Conservation (phyloP, 2,113 vertebrate genomes). For the Passer domesticus region DNA sequence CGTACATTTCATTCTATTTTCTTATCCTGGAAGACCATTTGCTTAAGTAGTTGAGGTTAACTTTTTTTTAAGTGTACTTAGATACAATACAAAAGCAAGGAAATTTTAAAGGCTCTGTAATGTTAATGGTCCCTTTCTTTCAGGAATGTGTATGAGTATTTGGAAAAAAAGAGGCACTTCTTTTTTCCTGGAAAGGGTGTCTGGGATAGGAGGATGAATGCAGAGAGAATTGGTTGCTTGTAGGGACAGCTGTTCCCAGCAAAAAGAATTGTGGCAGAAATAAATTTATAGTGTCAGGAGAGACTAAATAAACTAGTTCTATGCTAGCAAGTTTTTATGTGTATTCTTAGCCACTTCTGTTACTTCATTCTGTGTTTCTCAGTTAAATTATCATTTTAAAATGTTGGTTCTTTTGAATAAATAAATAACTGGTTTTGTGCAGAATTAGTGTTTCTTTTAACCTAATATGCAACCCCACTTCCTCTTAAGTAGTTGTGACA, state of each 20-base stretch:
- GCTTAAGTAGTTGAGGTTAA: neutral
- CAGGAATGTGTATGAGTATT: neutral
- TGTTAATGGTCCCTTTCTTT: neutral
- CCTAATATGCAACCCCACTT: neutral
- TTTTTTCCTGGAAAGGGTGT: neutral
- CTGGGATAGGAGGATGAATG: neutral
- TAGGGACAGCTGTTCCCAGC: conserved; percentile 12
- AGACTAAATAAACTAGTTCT: conserved; percentile 5
- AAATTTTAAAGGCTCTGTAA: neutral
- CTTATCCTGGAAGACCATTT: neutral
- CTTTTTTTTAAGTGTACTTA: neutral
- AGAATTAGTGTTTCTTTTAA: neutral
- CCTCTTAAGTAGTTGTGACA: conserved; percentile 35
- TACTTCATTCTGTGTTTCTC: neutral
- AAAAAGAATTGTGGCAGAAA: neutral
- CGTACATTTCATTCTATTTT: neutral
- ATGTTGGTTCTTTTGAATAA: neutral
- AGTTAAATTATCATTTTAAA: neutral
- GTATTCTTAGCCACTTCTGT: neutral
- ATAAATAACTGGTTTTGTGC: neutral
- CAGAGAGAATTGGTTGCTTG: neutral
- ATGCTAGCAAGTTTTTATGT: neutral
- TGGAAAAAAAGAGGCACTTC: neutral
- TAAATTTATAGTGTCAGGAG: neutral
- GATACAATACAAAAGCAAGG: neutral